Evolutionary conservation across 1,140 invertebrate species (phyloP).

Genomic region (Diorhabda elongata): DNA sequence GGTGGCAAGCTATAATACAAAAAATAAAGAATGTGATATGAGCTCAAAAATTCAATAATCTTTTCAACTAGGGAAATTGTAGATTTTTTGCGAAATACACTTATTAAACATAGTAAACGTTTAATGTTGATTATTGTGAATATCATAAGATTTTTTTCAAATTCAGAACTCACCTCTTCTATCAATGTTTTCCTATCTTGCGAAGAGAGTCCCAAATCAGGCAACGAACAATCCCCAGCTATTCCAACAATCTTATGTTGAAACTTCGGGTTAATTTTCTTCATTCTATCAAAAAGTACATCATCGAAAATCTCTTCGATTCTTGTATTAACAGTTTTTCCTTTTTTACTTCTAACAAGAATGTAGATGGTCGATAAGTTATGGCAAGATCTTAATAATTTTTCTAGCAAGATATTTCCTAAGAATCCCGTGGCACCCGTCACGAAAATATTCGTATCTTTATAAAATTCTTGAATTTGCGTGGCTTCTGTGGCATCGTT

Average conservation of each 20-base stretch:
- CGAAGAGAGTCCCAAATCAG: slow-evolving; percentile 59
- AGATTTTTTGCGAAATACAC: too few relatives aligned
- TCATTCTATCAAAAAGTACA: slow-evolving; percentile 42
- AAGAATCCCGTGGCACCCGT: slow-evolving; percentile 69
- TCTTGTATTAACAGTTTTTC: slow-evolving; percentile 60
- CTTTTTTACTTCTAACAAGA: slow-evolving; percentile 72
- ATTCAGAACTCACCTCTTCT: slow-evolving; percentile 53
- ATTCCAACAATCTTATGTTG: slow-evolving; percentile 61
- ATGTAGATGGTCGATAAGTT: slow-evolving; percentile 72
- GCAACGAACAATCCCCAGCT: slow-evolving; percentile 59
- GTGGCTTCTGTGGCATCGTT: slow-evolving; percentile 12
- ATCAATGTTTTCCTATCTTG: slow-evolving; percentile 57
- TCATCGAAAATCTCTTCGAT: slow-evolving; percentile 63
- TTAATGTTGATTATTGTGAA: too few relatives aligned
- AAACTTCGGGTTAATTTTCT: slow-evolving; percentile 55
- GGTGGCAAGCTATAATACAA: too few relatives aligned
- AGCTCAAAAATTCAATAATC: too few relatives aligned
- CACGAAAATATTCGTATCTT: slow-evolving; percentile 58
- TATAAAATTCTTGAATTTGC: slow-evolving; percentile 53
- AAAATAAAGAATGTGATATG: too few relatives aligned
- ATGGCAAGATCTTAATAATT: slow-evolving; percentile 72
- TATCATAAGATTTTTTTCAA: too few relatives aligned
- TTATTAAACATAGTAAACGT: too few relatives aligned
- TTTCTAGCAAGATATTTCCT: slow-evolving; percentile 71
- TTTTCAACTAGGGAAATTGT: too few relatives aligned